phyloP scores from a whole-genome alignment of 2,888 invertebrate species.

The Trilocha varians region DNA sequence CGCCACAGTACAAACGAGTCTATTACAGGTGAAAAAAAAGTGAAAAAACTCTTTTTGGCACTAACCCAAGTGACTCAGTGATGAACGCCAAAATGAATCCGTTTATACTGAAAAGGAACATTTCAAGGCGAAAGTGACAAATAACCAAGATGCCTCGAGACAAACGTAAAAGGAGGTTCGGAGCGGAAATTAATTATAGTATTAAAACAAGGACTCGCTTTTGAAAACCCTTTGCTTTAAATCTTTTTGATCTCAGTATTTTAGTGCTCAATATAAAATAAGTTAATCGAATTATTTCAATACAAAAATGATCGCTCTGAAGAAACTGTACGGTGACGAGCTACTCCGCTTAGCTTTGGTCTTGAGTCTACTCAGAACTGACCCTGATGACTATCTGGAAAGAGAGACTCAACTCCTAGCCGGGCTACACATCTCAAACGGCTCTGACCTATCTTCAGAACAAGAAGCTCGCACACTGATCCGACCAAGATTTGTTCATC shows the following conservation, averaged over 20 bases:
- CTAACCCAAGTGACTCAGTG: constrained; percentile 32
- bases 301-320: constrained; percentile 80
- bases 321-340: constrained; percentile 88
- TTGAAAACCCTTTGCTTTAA: not conserved
- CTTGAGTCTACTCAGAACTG: constrained; percentile 83
- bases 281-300: constrained; percentile 1
- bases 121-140: constrained; percentile 36
- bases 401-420: constrained; percentile 69
- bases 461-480: constrained; percentile 71
- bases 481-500: constrained; percentile 77
- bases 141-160: constrained; percentile 54
- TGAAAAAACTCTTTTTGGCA: constrained; percentile 21
- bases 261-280: constrained; percentile 48
- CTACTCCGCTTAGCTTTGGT: constrained; percentile 86
- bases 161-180: constrained; percentile 56
- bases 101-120: constrained; percentile 15
- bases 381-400: constrained; percentile 80
- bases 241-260: constrained; percentile 51
- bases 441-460: constrained; percentile 78
- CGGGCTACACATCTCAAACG: constrained; percentile 76
- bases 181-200: constrained; percentile 21
- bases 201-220: constrained; percentile 16
- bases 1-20: not conserved
- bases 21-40: constrained; percentile 5
- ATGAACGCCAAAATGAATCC: constrained; percentile 33